Conservation (phyloP, 1,140 invertebrate genomes). For the Chionoecetes opilio region DNA sequence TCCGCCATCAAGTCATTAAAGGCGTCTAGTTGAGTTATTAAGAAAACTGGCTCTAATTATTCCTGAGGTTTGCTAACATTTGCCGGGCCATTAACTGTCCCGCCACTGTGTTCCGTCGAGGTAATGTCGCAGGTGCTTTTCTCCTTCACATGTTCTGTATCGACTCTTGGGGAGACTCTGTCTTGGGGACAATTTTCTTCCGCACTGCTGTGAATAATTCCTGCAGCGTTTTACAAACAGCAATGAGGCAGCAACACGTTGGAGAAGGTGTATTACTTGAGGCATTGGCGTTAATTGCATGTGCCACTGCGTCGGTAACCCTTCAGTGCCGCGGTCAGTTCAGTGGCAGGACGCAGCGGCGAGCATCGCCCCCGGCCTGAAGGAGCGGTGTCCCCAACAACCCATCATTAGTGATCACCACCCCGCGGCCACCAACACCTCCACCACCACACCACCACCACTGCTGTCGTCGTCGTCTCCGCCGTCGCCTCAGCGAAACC, state of each 20-base stretch:
- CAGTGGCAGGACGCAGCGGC: constrained; percentile 39
- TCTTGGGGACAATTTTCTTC: not conserved
- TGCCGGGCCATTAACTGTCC: not conserved
- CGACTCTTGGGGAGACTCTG: not conserved
- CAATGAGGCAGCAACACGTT: not conserved
- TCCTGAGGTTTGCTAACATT: not conserved
- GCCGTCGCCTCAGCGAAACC: not conserved
- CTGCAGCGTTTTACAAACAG: not conserved
- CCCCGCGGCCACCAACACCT: not conserved
- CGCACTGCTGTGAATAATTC: not conserved
- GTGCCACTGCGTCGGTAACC: not conserved
- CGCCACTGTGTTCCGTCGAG: not conserved
- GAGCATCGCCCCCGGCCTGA: constrained; percentile 42
- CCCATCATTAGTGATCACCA: constrained; percentile 47
- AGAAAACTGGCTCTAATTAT: constrained; percentile 59
- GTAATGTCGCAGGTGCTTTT: not conserved
- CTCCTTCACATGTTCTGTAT: not conserved
- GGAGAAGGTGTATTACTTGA: not conserved
- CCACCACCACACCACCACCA: not conserved
- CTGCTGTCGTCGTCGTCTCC: not conserved
- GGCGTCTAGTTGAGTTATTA: constrained; percentile 43
- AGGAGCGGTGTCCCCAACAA: constrained; percentile 49
- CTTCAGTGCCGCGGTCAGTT: not conserved
- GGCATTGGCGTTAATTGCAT: constrained; percentile 12
- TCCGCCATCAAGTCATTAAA: constrained; percentile 7